These are phyloP conservation scores for Cisticola juncidis DNA, from an alignment of 2,113 vertebrate species.

Conservation along the genomic window DNA sequence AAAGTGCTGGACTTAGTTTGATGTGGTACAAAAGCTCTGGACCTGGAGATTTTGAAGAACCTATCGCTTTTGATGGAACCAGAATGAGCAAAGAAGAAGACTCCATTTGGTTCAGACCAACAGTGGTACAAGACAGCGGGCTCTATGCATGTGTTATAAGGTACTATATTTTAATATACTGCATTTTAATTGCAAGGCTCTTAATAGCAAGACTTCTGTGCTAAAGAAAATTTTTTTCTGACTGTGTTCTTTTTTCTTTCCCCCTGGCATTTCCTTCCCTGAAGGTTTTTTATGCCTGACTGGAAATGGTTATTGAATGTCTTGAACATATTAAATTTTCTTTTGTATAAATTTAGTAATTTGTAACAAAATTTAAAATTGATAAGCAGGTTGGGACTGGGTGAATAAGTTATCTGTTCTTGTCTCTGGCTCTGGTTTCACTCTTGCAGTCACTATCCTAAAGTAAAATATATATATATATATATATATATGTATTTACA, in stretches of 20 bases:
- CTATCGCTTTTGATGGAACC: slow-evolving; percentile 94
- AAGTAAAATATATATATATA: neutral
- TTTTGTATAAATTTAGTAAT: neutral
- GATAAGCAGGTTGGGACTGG: neutral
- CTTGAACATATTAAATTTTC: neutral
- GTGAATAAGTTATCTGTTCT: neutral
- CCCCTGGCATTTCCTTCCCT: neutral
- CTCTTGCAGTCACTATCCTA: neutral
- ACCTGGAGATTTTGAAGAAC: slow-evolving; percentile 97
- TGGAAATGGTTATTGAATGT: neutral
- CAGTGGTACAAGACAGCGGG: slow-evolving; percentile 91
- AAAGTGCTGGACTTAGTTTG: slow-evolving; percentile 95
- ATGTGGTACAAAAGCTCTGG: slow-evolving; percentile 99
- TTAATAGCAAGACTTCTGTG: neutral
- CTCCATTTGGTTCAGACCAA: slow-evolving; percentile 97
- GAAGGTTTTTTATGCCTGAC: neutral
- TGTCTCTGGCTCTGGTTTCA: neutral
- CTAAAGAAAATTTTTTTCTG: neutral
- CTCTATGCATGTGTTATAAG: slow-evolving; percentile 97
- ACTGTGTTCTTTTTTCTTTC: neutral
- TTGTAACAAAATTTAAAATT: neutral
- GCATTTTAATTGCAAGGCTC: neutral
- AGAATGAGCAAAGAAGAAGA: slow-evolving; percentile 99
- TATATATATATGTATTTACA: too few relatives aligned
- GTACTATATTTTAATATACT: slow-evolving; percentile 73